A percentile compares a stretch with the other conserved stretches of the same genome.
Evolutionary conservation across 2,888 invertebrate species (phyloP).

Genomic region (Drepanosiphum platanoidis): DNA sequence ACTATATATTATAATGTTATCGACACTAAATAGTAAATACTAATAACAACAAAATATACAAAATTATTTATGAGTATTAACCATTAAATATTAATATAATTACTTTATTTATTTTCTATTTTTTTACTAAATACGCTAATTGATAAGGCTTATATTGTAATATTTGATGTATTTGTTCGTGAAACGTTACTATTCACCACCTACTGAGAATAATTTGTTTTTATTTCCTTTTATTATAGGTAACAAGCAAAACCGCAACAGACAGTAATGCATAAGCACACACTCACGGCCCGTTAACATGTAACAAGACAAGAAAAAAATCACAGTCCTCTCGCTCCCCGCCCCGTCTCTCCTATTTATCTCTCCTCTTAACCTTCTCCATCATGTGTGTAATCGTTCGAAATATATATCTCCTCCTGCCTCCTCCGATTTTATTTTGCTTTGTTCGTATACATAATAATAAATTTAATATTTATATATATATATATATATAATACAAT

Average conservation of each 20-base stretch:
- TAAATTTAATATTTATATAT: constrained; percentile 3
- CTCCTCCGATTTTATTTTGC: not conserved
- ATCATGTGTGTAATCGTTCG: constrained; percentile 24
- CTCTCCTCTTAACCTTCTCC: not conserved
- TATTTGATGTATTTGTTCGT: not conserved
- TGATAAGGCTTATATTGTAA: too few species aligned
- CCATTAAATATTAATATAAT: too few species aligned
- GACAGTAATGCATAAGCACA: constrained; percentile 41
- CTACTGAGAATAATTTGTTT: too few species aligned
- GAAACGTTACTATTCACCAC: not conserved
- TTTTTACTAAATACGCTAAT: too few species aligned
- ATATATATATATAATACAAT: not conserved
- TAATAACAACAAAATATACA: too few species aligned
- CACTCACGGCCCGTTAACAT: constrained; percentile 3
- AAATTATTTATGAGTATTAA: too few species aligned
- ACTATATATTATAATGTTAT: not conserved
- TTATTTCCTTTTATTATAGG: constrained; percentile 28
- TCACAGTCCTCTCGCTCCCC: not conserved
- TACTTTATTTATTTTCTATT: too few species aligned
- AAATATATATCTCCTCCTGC: not conserved
- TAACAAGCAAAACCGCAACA: constrained; percentile 57
- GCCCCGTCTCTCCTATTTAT: not conserved
- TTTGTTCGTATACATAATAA: constrained; percentile 12
- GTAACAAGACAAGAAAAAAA: constrained; percentile 9
- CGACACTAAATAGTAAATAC: not conserved